Conservation (phyloP, 2,113 vertebrate genomes). For the Pica pica region DNA sequence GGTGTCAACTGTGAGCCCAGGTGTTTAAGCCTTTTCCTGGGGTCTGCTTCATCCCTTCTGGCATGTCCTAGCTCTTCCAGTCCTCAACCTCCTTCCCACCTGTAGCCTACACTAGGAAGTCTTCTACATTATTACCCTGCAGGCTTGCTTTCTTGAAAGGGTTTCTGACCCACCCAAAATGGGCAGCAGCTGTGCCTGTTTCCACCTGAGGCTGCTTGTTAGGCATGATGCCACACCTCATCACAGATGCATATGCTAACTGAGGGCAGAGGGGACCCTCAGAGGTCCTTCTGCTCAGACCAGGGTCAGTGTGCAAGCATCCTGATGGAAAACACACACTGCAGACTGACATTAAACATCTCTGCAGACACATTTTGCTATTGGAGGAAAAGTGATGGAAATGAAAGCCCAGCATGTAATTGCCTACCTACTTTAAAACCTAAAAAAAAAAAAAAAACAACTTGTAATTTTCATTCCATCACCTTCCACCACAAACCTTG, state of each 20-base stretch:
- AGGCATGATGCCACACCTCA: not conserved
- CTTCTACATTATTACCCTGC: not conserved
- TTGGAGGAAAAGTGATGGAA: not conserved
- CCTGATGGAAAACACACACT: not conserved
- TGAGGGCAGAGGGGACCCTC: not conserved
- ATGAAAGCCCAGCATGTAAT: slow-evolving; percentile 32
- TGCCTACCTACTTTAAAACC: not conserved
- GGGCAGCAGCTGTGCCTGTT: not conserved
- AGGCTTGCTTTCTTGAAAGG: slow-evolving; percentile 1
- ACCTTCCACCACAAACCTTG: not conserved
- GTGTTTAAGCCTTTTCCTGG: not conserved
- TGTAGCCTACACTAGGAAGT: not conserved
- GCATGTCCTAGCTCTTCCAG: not conserved
- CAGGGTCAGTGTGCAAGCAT: not conserved
- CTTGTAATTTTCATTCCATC: slow-evolving; percentile 18
- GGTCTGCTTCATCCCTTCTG: not conserved
- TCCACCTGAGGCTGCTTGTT: not conserved
- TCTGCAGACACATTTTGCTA: not conserved
- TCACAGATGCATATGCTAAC: not conserved
- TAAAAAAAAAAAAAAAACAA: not conserved
- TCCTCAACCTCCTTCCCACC: not conserved
- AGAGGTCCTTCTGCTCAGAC: not conserved
- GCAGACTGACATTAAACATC: slow-evolving; percentile 9
- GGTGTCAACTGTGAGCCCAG: fast-evolving
- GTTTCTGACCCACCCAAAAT: not conserved